A percentile compares a stretch with the other conserved stretches of the same genome.
These are phyloP conservation scores for Toxotes chatareus DNA, from an alignment of 2,113 vertebrate species.

Conservation along the genomic window DNA sequence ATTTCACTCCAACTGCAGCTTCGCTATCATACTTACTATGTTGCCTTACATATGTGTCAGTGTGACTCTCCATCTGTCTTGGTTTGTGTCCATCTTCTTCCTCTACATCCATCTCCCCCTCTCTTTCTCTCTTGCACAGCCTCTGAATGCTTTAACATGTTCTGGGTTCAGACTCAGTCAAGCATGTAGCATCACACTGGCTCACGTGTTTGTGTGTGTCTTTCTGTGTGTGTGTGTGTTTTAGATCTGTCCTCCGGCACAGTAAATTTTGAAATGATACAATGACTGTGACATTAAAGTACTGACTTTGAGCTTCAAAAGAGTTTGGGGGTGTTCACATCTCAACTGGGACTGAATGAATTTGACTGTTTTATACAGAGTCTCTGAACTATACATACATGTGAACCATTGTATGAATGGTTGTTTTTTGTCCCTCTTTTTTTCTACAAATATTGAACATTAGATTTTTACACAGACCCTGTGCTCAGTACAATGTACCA, in stretches of 20 bases:
- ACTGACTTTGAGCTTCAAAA: not conserved
- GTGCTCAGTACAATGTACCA: no score
- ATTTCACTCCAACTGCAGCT: conserved; percentile 50
- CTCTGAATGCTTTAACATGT: conserved; percentile 64
- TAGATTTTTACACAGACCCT: not conserved
- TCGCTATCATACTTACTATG: conserved; percentile 53
- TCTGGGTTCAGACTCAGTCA: conserved; percentile 62
- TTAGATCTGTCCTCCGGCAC: conserved; percentile 23
- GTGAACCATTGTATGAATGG: not conserved
- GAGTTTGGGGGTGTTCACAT: not conserved
- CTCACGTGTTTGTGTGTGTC: conserved; percentile 9
- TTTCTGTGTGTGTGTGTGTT: conserved; percentile 17
- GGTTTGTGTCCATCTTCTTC: conserved; percentile 54
- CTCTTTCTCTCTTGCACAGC: conserved; percentile 9
- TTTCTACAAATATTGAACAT: not conserved
- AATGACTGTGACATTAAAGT: not conserved
- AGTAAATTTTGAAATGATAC: conserved; percentile 13
- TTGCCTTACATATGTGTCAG: conserved; percentile 67
- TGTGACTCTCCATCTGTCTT: conserved; percentile 72
- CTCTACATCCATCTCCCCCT: conserved; percentile 26
- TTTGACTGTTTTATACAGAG: not conserved
- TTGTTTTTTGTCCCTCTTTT: not conserved
- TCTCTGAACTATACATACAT: not conserved
- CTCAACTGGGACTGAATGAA: not conserved
- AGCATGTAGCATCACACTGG: conserved; percentile 49